Evolutionary conservation across 2,888 invertebrate genomes (phyloP).

Genomic region (Andrena dorsata): DNA sequence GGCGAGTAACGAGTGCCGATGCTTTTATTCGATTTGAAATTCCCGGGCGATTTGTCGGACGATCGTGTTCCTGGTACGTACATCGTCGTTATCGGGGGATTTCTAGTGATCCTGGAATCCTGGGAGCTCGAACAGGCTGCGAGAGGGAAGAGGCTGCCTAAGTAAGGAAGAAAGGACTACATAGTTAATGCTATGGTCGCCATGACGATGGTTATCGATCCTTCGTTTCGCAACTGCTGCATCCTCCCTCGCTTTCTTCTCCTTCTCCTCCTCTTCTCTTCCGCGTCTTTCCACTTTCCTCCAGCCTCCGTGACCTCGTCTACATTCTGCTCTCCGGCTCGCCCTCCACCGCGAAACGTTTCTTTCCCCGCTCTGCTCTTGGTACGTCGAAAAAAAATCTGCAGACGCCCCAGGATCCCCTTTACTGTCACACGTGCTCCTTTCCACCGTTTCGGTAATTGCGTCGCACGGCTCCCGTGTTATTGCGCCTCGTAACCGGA

Average conservation of each 20-base stretch:
- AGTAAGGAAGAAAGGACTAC: slow-evolving; percentile 68
- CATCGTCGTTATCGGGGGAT: slow-evolving; percentile 2
- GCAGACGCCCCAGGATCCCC: too few species aligned
- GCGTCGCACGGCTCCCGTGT: too few species aligned
- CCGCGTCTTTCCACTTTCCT: neutral
- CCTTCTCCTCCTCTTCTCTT: neutral
- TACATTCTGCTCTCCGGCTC: neutral
- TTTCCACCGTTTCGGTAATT: too few species aligned
- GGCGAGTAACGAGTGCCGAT: neutral
- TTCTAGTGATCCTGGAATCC: slow-evolving; percentile 5
- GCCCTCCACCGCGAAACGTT: neutral
- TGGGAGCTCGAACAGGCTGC: neutral
- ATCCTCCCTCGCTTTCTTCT: slow-evolving; percentile 28
- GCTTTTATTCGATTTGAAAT: slow-evolving; percentile 16
- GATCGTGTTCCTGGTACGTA: slow-evolving; percentile 13
- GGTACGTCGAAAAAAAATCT: neutral
- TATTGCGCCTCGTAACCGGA: too few species aligned
- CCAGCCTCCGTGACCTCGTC: neutral
- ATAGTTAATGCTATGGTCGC: slow-evolving; percentile 77
- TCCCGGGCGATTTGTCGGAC: neutral
- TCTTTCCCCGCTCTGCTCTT: neutral
- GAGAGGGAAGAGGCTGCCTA: slow-evolving; percentile 43
- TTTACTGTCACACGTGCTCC: too few species aligned
- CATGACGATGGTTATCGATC: slow-evolving; percentile 81
- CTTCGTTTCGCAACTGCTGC: slow-evolving; percentile 58